phyloP scores from a whole-genome alignment of 1,140 invertebrate species.

The Drosophila dunni region DNA sequence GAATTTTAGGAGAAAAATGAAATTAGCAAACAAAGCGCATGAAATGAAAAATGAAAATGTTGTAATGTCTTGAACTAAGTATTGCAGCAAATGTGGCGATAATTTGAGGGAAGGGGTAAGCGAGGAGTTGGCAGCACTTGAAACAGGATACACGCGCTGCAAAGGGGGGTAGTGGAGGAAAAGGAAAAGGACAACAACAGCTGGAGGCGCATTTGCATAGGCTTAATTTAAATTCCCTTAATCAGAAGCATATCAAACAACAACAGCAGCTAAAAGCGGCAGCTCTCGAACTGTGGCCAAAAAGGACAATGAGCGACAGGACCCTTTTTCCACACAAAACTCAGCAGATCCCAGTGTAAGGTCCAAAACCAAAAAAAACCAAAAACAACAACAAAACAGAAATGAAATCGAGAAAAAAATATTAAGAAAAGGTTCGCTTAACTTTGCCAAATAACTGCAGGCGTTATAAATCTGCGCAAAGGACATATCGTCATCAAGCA shows the following conservation, averaged over 20 bases:
- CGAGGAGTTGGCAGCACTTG: not conserved
- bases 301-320: slow-evolving; percentile 72
- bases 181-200: slow-evolving; percentile 51
- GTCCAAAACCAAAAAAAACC: not conserved
- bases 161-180: not conserved
- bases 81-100: slow-evolving; percentile 59
- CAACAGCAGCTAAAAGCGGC: not conserved
- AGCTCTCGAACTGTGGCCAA: slow-evolving; percentile 14
- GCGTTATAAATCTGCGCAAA: slow-evolving; percentile 56
- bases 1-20: too few relatives aligned
- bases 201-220: slow-evolving; percentile 77
- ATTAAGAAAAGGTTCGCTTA: slow-evolving; percentile 68
- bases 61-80: not conserved
- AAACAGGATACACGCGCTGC: slow-evolving; percentile 38
- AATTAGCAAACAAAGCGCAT: too few relatives aligned
- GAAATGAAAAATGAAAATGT: not conserved
- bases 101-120: slow-evolving; percentile 28
- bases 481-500: slow-evolving; percentile 46
- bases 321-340: slow-evolving; percentile 60
- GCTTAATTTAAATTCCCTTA: slow-evolving; percentile 83
- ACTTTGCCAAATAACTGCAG: slow-evolving; percentile 80
- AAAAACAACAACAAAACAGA: not conserved
- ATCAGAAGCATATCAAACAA: slow-evolving; percentile 64
- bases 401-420: slow-evolving; percentile 9
- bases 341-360: slow-evolving; percentile 32